Evolutionary conservation across 2,797 vertebrate genomes (phyloP).

Genomic region (Pyrocephalus nanus): DNA sequence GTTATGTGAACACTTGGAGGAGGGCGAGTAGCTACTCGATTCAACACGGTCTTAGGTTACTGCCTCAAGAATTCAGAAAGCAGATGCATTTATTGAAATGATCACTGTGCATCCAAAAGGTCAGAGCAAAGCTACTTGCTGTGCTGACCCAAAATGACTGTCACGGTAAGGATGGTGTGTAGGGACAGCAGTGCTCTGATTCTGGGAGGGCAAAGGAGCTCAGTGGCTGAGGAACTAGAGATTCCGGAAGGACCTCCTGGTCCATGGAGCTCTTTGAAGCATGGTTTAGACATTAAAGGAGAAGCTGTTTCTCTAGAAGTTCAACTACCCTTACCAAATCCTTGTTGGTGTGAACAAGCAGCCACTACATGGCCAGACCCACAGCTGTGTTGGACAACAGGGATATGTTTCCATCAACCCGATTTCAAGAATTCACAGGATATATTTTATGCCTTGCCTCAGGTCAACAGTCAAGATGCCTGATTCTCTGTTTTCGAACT

Average conservation of each 20-base stretch:
- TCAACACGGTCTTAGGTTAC: neutral
- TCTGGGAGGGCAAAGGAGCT: neutral
- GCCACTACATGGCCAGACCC: neutral
- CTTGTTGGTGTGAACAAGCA: neutral
- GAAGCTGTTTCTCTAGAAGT: neutral
- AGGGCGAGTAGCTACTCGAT: neutral
- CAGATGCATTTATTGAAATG: neutral
- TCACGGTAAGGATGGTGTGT: neutral
- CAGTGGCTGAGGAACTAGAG: neutral
- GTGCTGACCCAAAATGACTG: accelerated
- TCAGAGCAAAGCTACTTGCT: neutral
- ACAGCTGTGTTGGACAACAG: accelerated
- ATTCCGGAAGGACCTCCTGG: neutral
- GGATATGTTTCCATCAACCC: neutral
- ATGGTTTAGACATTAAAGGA: neutral
- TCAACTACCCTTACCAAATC: neutral
- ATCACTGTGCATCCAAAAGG: neutral
- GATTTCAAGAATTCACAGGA: neutral
- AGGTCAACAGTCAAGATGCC: neutral
- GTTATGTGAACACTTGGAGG: neutral
- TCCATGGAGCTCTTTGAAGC: neutral
- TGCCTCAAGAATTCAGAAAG: neutral
- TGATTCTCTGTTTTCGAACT: neutral
- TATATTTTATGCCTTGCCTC: neutral
- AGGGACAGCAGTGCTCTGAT: neutral